phyloP scores from a whole-genome alignment of 2,113 vertebrate species.

The Phalacrocorax carbo region DNA sequence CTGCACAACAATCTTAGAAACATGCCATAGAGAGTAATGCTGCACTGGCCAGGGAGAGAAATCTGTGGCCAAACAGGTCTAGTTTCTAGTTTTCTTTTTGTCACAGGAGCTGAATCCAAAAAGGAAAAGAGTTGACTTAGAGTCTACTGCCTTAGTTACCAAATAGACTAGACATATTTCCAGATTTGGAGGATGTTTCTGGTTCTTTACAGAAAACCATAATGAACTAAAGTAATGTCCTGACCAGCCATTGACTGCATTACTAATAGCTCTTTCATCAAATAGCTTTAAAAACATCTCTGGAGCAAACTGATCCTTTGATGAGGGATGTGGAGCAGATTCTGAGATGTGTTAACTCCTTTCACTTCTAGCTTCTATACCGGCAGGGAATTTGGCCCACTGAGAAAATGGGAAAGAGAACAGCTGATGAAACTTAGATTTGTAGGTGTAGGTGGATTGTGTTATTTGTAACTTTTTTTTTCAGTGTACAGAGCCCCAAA shows the following conservation, averaged over 20 bases:
- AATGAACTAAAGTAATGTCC: background rate
- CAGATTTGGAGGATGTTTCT: background rate
- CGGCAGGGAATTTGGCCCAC: background rate
- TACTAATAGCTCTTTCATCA: background rate
- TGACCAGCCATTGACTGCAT: background rate
- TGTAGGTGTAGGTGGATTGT: background rate
- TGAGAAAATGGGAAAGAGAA: background rate
- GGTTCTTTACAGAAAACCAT: background rate
- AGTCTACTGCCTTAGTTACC: background rate
- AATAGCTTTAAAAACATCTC: background rate
- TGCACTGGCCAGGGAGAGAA: background rate
- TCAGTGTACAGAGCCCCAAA: constrained; percentile 86
- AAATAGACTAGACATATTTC: background rate
- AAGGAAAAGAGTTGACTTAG: background rate
- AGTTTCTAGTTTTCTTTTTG: background rate
- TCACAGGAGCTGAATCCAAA: background rate
- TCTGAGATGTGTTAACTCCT: background rate
- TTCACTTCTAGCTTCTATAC: background rate
- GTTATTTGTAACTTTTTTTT: background rate
- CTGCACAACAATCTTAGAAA: background rate
- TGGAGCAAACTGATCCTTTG: background rate
- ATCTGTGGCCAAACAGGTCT: background rate
- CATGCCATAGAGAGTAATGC: background rate
- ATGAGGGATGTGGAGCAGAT: background rate
- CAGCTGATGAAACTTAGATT: background rate